Evolutionary conservation across 2,888 invertebrate species (phyloP).

Genomic region (Automeris io): DNA sequence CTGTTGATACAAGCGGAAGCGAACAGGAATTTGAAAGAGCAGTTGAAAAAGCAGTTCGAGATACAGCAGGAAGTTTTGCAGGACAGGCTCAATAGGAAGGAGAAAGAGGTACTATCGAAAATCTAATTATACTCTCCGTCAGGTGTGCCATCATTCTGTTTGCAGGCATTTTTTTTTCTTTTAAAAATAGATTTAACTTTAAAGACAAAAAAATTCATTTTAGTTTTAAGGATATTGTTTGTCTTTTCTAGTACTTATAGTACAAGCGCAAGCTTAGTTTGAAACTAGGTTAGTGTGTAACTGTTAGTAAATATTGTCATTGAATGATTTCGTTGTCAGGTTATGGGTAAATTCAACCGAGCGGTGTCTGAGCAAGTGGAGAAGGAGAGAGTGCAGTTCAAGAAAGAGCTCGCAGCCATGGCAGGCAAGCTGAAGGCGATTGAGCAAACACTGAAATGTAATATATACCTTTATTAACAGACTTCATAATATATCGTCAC

Average conservation of each 20-base stretch:
- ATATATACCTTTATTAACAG: slow-evolving; percentile 15
- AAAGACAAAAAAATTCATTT: background rate
- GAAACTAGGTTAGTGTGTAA: too few species aligned
- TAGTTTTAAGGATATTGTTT: background rate
- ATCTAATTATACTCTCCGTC: background rate
- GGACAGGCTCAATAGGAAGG: slow-evolving; percentile 81
- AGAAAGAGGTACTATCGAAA: slow-evolving; percentile 59
- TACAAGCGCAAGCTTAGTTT: too few species aligned
- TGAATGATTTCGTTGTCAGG: too few species aligned
- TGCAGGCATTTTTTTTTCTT: background rate
- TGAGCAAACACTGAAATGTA: slow-evolving; percentile 85
- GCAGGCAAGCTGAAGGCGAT: slow-evolving; percentile 86
- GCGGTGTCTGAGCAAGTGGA: slow-evolving; percentile 78
- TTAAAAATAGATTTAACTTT: background rate
- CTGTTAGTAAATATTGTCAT: too few species aligned
- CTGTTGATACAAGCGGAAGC: slow-evolving; percentile 80
- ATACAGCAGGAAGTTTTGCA: slow-evolving; percentile 89
- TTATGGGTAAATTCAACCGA: slow-evolving; percentile 45
- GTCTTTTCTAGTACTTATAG: too few species aligned
- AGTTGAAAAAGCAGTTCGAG: slow-evolving; percentile 90
- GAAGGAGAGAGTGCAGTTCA: slow-evolving; percentile 82
- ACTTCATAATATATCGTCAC: too few species aligned
- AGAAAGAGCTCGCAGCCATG: slow-evolving; percentile 84
- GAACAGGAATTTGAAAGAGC: slow-evolving; percentile 84
- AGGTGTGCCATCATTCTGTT: too few species aligned